Percentiles rank a stretch among this genome's conserved stretches.
These are phyloP conservation scores for Meleagris gallopavo DNA, from an alignment of 2,113 vertebrate species.

Conservation along the genomic window DNA sequence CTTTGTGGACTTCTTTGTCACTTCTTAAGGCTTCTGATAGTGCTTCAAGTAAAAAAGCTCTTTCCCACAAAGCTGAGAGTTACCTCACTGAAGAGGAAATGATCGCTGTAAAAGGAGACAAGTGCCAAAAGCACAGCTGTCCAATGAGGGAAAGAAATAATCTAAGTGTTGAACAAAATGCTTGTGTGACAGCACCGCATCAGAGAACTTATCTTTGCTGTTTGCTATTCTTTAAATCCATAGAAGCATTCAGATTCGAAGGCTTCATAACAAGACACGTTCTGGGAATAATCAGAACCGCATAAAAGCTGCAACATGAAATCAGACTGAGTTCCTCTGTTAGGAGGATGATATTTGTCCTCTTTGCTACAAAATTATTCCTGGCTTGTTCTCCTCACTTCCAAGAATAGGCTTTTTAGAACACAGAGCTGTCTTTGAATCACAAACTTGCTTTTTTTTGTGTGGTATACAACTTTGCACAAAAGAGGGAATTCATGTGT, in stretches of 20 bases:
- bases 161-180: background rate
- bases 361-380: background rate
- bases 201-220: background rate
- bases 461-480: background rate
- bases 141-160: background rate
- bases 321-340: background rate
- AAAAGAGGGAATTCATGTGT: background rate
- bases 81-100: background rate
- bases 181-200: fast-evolving
- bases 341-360: background rate
- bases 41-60: background rate
- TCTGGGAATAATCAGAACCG: background rate
- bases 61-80: background rate
- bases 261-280: background rate
- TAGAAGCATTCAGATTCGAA: background rate
- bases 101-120: background rate
- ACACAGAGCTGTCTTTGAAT: background rate
- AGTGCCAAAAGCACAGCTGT: background rate
- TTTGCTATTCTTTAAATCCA: background rate
- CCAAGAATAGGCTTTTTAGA: background rate
- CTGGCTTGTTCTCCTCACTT: background rate
- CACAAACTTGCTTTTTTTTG: background rate
- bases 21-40: background rate
- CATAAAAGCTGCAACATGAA: background rate
- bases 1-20: background rate